Evolutionary conservation across 2,797 vertebrate species (phyloP), one percentile per base, ranked within the genome.

Genomic region (Tokudaia tokunoshimensis): DNA sequence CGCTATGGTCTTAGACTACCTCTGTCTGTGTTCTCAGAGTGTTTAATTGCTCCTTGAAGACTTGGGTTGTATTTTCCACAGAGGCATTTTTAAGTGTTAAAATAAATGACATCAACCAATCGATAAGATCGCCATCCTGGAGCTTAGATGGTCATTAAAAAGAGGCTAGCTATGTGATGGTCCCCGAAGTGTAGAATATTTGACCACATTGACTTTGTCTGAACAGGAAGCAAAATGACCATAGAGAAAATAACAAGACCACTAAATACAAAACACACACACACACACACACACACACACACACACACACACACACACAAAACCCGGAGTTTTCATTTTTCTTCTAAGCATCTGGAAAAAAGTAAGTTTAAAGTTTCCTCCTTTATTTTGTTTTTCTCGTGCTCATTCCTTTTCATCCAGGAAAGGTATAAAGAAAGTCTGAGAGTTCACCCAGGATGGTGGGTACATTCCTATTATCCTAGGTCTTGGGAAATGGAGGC

Each of bases 31-130:
- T 85, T 94, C 65, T 50, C n/a, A 82, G 80, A 90, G 75, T 6
- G 78, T 76, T 72, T 91, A 47, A 63, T 50, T 88, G 47, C 52
- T 96, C 91, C 22, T 80, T 75, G 31, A 97, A 87, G 59, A 75
- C 11, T 50, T 44, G 19, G 9, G 19, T 55, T 86, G 52, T 93
- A 24, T 91, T 94, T 92, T 79, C 29, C 50, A 88, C 55, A 83
- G 61, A 93, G 19, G 3, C 17, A 15, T 93, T 93, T 70, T 3
- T 24, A 72, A 41, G 81, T 74, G 31, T 91, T 96, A 94, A 95
- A 55, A 17, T 9, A 89, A 93, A 57, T 34, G 47, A 89, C 57
- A 80, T 70, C 67, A 41, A 55, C 37, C 76, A 88, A 92, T 67
- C 7, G 76, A 67, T 85, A 67, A 83, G 12, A 47, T 90, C 31